Evolutionary conservation across 2,113 vertebrate genomes (phyloP).

Genomic region (Hipposideros armiger): DNA sequence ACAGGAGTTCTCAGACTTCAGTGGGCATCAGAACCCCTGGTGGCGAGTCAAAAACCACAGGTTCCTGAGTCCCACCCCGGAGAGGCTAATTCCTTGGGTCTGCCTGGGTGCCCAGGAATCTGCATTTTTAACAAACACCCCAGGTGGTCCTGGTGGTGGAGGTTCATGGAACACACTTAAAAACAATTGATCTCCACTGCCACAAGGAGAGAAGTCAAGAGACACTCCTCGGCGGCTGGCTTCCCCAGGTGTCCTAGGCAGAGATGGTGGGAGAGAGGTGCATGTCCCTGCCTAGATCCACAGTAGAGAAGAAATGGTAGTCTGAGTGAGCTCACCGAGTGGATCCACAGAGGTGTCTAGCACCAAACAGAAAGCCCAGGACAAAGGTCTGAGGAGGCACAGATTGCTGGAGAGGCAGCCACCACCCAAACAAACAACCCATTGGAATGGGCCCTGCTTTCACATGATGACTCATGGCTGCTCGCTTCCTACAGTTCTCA

Average conservation of each 20-base stretch:
- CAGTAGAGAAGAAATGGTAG: background rate
- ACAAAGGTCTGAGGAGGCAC: constrained; percentile 36
- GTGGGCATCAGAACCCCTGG: no score
- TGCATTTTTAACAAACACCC: background rate
- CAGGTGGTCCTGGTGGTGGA: background rate
- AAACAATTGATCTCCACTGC: background rate
- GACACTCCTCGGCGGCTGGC: background rate
- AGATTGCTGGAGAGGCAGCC: background rate
- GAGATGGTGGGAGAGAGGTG: background rate
- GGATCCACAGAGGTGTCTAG: background rate
- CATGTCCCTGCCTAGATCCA: background rate
- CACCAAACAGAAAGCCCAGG: background rate
- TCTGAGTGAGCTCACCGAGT: background rate
- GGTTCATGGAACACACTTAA: background rate
- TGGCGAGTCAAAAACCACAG: background rate
- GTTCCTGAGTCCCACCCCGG: background rate
- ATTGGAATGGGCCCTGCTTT: background rate
- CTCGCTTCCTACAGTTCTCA: background rate
- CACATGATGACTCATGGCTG: background rate
- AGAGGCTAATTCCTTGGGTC: background rate
- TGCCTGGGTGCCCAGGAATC: background rate
- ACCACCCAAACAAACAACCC: background rate
- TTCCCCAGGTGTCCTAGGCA: background rate
- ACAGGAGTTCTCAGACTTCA: background rate
- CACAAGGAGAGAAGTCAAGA: background rate